Base-by-base conservation (phyloP, 2,113 vertebrate genomes). In the Parotia lawesii region DNA sequence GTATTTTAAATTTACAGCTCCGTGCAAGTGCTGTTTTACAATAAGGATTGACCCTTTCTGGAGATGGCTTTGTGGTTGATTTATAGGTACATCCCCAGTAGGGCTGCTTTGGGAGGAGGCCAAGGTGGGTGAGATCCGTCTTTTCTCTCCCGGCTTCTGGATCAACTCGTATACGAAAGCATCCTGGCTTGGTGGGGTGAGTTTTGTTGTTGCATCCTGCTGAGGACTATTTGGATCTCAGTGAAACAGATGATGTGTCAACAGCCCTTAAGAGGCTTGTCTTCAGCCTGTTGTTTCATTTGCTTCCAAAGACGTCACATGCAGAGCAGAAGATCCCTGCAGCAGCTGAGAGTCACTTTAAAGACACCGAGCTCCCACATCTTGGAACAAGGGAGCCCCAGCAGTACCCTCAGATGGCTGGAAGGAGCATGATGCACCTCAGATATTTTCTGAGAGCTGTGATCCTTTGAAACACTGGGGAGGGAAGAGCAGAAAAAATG, bases 21-120 rank as follows among this genome's bases (percentile, higher is more conserved):
- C 42, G 23, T 48, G 53, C 44, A 89, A 91, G 45, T 54, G 31
- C 69, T 87, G 31, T 45, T 91, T 94, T 72, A 65, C 75, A 85
- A 21, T 77, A 74, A 45, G 61, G 86, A 82, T 87, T 89, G 91
- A 92, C 73, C 83, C 86, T 87, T 94, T 95, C 81, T 92, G 47
- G 80, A 92, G 76, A 73, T 87, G 61, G 40, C 23, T 87, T 70
- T 92, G 37, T 69, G 70, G 53, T 3, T 92, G 89, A 92, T 93
- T 90, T 94, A 87, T 85, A 72, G 84, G 58, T 42, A 87, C 33
- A 80, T 77, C n/a, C 38, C 42, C 27, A 18, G 37, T 31, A 93
- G 79, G 31, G 29, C 57, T 85, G 45, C 35, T 71, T 66, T 92
- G 91, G 73, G 80, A 78, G 23, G 70, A 87, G 28, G 80, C 88